These are phyloP conservation scores for Saturnia pavonia DNA, from an alignment of 2,888 invertebrate species.

Conservation along the genomic window DNA sequence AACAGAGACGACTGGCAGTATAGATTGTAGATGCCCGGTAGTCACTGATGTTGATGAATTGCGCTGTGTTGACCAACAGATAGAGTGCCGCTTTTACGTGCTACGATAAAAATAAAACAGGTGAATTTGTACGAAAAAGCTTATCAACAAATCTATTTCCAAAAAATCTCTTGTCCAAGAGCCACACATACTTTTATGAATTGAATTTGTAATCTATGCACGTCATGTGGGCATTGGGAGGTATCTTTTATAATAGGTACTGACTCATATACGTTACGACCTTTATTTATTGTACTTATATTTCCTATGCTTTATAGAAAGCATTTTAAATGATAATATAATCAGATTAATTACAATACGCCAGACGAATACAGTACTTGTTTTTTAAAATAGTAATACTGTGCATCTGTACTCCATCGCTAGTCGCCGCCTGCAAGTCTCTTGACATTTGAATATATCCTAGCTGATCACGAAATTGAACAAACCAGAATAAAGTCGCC, in stretches of 20 bases:
- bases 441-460: too few species aligned
- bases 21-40: too few species aligned
- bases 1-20: too few species aligned
- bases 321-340: neutral
- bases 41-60: too few species aligned
- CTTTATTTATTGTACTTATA: constrained; percentile 1
- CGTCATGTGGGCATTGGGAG: constrained; percentile 9
- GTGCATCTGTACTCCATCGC: too few species aligned
- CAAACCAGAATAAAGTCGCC: too few species aligned
- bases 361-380: neutral
- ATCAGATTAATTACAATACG: neutral
- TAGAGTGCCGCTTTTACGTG: too few species aligned
- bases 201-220: constrained; percentile 18
- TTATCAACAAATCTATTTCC: neutral
- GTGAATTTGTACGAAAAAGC: neutral
- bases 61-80: too few species aligned
- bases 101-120: too few species aligned
- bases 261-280: neutral
- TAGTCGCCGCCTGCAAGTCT: too few species aligned
- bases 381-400: neutral
- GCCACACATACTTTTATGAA: constrained; percentile 4
- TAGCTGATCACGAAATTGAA: too few species aligned
- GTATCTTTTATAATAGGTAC: constrained; percentile 16
- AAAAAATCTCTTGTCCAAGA: neutral
- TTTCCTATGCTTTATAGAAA: neutral